Conservation (phyloP, 2,888 invertebrate genomes). For the Cheilosia soror region DNA sequence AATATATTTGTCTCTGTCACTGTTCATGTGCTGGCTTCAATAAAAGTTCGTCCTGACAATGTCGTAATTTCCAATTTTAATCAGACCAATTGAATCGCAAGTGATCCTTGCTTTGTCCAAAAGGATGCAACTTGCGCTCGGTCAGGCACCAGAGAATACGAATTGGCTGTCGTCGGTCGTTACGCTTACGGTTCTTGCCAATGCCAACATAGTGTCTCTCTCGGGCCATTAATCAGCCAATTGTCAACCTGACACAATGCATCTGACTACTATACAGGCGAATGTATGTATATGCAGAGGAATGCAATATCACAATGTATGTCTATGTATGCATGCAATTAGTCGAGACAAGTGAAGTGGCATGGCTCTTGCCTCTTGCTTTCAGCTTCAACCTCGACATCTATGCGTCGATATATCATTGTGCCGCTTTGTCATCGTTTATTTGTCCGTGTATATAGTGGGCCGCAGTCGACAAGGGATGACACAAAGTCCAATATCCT, state of each 20-base stretch:
- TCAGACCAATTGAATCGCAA: slow-evolving; percentile 76
- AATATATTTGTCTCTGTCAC: slow-evolving; percentile 8
- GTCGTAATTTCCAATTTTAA: slow-evolving; percentile 74
- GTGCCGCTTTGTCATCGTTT: slow-evolving; percentile 54
- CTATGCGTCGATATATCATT: slow-evolving; percentile 61
- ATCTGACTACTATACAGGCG: slow-evolving; percentile 27
- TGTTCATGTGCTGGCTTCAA: neutral
- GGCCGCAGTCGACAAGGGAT: slow-evolving; percentile 40
- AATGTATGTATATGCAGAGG: slow-evolving; percentile 29
- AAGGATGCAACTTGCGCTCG: slow-evolving; percentile 55
- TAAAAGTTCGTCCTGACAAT: slow-evolving; percentile 39
- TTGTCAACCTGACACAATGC: slow-evolving; percentile 78
- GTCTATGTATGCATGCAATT: slow-evolving; percentile 67
- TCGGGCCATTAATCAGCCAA: slow-evolving; percentile 79
- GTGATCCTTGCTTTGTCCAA: slow-evolving; percentile 68
- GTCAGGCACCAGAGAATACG: slow-evolving; percentile 48
- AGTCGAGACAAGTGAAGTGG: slow-evolving; percentile 64
- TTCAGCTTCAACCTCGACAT: slow-evolving; percentile 18
- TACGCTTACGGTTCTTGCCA: slow-evolving; percentile 43
- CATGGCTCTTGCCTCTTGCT: slow-evolving; percentile 24
- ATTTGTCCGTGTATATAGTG: slow-evolving; percentile 14
- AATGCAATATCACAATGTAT: slow-evolving; percentile 56
- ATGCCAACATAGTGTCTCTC: slow-evolving; percentile 63
- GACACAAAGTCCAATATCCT: slow-evolving; percentile 64
- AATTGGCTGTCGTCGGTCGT: slow-evolving; percentile 30